Evolutionary conservation across 1,140 invertebrate genomes (phyloP).

Genomic region (Hypothenemus hampei): DNA sequence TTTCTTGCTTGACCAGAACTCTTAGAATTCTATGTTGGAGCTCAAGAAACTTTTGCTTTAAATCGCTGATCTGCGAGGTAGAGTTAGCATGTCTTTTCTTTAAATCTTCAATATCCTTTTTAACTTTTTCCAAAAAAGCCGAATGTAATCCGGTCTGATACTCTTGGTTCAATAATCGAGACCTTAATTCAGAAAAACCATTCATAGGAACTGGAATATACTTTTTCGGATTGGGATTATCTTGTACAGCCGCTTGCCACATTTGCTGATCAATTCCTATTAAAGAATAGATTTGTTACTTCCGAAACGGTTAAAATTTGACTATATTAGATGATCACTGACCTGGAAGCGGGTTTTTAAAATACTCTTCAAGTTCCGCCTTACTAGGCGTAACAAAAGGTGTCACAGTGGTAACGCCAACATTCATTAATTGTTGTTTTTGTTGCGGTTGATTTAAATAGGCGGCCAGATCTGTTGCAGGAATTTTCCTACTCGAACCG

Average conservation of each 20-base stretch:
- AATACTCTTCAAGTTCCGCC: slow-evolving; percentile 79
- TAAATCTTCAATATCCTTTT: slow-evolving; percentile 69
- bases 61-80: slow-evolving; percentile 66
- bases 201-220: slow-evolving; percentile 91
- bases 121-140: slow-evolving; percentile 68
- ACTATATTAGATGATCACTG: no score
- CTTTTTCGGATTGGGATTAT: slow-evolving; percentile 85
- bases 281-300: background rate
- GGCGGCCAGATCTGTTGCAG: slow-evolving; percentile 65
- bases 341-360: slow-evolving; percentile 82
- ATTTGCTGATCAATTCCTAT: slow-evolving; percentile 69
- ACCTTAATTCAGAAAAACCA: slow-evolving; percentile 81
- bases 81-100: slow-evolving; percentile 67
- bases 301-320: background rate
- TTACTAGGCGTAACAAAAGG: slow-evolving; percentile 62
- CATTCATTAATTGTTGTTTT: slow-evolving; percentile 63
- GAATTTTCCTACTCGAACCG: slow-evolving; percentile 63
- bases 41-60: slow-evolving; percentile 68
- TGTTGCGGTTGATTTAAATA: slow-evolving; percentile 64
- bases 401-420: slow-evolving; percentile 56
- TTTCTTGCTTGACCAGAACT: slow-evolving; percentile 82
- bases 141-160: slow-evolving; percentile 75
- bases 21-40: slow-evolving; percentile 72
- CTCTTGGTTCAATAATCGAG: slow-evolving; percentile 75
- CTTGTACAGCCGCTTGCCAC: slow-evolving; percentile 86